phyloP scores from a whole-genome alignment of 2,113 vertebrate species.

The Osmerus eperlanus region DNA sequence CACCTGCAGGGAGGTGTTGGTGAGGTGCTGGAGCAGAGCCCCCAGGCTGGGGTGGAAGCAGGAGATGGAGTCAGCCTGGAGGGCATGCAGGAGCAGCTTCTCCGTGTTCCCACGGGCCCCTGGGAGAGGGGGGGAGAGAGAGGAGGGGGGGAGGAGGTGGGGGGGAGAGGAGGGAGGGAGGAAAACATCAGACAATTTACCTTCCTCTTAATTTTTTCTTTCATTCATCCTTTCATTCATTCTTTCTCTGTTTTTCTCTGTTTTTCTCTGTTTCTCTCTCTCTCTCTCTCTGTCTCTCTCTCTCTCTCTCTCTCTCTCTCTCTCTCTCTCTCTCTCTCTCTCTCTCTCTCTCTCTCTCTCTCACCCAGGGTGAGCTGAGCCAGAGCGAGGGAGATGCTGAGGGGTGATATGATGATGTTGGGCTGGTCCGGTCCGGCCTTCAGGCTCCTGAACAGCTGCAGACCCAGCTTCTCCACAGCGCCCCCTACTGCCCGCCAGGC shows the following conservation, averaged over 20 bases:
- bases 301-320: too few species aligned
- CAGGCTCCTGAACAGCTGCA: slow-evolving; percentile 70
- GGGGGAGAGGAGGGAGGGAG: too few species aligned
- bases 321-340: not conserved
- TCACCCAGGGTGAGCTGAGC: slow-evolving; percentile 81
- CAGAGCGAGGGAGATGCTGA: slow-evolving; percentile 78
- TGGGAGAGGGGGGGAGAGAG: slow-evolving; percentile 30
- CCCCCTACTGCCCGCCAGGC: slow-evolving; percentile 55
- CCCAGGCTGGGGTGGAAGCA: slow-evolving; percentile 73
- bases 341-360: not conserved
- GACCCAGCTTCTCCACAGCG: slow-evolving; percentile 75
- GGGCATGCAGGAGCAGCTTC: slow-evolving; percentile 61
- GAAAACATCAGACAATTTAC: too few species aligned
- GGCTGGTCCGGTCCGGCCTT: slow-evolving; percentile 58
- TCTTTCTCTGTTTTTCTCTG: not conserved
- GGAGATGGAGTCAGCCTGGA: slow-evolving; percentile 59
- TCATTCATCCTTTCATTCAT: too few species aligned
- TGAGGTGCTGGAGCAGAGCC: slow-evolving; percentile 57
- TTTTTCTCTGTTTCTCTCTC: too few species aligned
- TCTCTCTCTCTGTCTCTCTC: too few species aligned
- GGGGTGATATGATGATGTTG: slow-evolving; percentile 79
- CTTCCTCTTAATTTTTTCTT: too few species aligned
- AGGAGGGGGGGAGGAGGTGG: too few species aligned
- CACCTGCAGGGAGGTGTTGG: slow-evolving; percentile 59
- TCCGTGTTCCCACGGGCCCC: slow-evolving; percentile 78